Percentiles rank a stretch among this genome's conserved stretches.
Evolutionary conservation across 2,797 vertebrate genomes (phyloP).

Genomic region (Myoxocephalus aenaeus): DNA sequence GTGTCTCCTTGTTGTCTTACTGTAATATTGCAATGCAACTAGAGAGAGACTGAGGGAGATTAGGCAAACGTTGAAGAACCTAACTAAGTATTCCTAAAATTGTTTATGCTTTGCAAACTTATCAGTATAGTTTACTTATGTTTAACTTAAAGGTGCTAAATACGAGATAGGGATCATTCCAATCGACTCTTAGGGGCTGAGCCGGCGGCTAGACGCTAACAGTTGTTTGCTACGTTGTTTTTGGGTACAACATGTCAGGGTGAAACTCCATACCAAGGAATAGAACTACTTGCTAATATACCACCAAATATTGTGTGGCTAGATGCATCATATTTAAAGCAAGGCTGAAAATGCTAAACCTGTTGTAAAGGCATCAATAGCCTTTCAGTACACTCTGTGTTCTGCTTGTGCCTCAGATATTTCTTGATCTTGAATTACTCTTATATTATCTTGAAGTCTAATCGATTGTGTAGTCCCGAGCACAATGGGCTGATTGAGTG

Average conservation of each 20-base stretch:
- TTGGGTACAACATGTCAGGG: not conserved
- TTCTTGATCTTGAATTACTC: constrained; percentile 34
- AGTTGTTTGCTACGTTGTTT: not conserved
- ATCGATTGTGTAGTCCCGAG: constrained; percentile 30
- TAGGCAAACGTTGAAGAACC: not conserved
- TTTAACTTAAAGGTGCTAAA: not conserved
- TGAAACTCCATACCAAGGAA: not conserved
- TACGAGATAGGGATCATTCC: not conserved
- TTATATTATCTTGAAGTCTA: constrained; percentile 47
- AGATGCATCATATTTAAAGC: not conserved
- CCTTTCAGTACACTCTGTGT: constrained; percentile 10
- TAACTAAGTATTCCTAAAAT: not conserved
- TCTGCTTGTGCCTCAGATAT: not conserved
- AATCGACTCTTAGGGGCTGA: not conserved
- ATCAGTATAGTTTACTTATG: accelerated
- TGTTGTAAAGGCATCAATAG: constrained; percentile 17
- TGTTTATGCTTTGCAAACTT: not conserved
- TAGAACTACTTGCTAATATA: not conserved
- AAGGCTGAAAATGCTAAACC: not conserved
- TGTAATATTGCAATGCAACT: not conserved
- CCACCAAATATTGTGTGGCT: not conserved
- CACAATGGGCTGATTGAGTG: constrained; percentile 42
- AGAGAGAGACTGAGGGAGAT: not conserved
- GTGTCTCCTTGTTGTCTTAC: not conserved
- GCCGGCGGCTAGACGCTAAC: too few relatives aligned